A percentile compares a stretch with the other conserved stretches of the same genome.
Evolutionary conservation across 2,888 invertebrate species (phyloP).

Genomic region (Homarus gammarus): DNA sequence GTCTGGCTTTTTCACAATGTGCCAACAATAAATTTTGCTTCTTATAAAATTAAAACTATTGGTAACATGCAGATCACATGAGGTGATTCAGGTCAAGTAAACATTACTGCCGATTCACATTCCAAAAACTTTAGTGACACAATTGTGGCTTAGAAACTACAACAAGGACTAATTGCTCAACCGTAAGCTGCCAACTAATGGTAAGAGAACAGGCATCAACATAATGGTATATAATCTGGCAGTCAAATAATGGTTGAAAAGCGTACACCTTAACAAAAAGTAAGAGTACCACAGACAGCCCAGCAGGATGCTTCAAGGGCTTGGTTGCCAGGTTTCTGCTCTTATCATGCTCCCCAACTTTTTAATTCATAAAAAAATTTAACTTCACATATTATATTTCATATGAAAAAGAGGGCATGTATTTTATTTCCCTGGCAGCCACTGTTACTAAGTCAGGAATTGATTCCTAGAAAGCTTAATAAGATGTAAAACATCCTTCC

Average conservation of each 20-base stretch:
- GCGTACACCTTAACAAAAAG: background rate
- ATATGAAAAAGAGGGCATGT: no score
- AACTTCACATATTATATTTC: no score
- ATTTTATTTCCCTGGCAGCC: background rate
- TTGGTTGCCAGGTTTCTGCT: background rate
- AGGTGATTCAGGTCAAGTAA: conserved; percentile 40
- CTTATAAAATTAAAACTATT: conserved; percentile 54
- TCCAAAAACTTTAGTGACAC: conserved; percentile 11
- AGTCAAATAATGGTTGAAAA: conserved; percentile 17
- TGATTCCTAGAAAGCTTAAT: background rate
- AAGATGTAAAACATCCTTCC: background rate
- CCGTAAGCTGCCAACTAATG: background rate
- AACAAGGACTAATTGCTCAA: conserved; percentile 1
- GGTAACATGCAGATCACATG: conserved; percentile 69
- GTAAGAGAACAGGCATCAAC: background rate
- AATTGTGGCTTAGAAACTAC: background rate
- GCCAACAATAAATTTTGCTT: background rate
- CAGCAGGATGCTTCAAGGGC: background rate
- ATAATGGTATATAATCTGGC: background rate
- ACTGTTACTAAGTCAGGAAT: background rate
- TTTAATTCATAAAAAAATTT: no score
- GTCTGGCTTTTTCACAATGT: background rate
- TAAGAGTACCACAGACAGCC: background rate
- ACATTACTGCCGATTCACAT: conserved; percentile 3
- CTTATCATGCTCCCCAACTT: background rate